Conservation (phyloP, 2,113 vertebrate species). For the Hydrochoerus hydrochaeris region DNA sequence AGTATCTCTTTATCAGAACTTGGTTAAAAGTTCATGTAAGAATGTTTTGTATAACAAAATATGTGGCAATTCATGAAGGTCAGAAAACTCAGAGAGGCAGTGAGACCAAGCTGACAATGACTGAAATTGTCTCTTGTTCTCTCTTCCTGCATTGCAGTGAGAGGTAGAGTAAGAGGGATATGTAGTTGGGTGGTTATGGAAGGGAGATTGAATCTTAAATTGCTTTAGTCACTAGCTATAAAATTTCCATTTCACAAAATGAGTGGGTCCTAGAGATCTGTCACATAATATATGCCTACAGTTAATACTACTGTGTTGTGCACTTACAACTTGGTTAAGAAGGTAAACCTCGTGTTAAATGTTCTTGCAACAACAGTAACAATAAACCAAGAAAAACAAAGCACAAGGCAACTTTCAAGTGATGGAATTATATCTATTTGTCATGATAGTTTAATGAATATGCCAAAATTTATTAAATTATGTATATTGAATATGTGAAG, state of each 20-base stretch:
- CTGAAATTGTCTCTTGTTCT: background rate
- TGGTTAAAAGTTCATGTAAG: background rate
- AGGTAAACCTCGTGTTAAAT: too few relatives aligned
- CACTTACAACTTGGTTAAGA: background rate
- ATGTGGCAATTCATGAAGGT: background rate
- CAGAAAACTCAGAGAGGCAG: background rate
- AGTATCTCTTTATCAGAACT: background rate
- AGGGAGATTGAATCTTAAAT: background rate
- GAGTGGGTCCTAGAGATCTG: background rate
- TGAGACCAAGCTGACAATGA: background rate
- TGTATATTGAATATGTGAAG: too few relatives aligned
- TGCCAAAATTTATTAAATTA: background rate
- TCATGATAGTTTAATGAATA: background rate
- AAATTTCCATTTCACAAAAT: background rate
- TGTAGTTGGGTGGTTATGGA: background rate
- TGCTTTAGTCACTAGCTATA: background rate
- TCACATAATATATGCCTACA: accelerated
- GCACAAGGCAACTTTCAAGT: background rate
- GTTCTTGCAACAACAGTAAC: background rate
- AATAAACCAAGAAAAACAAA: background rate
- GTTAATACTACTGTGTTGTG: background rate
- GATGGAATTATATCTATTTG: background rate
- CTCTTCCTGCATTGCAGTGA: background rate
- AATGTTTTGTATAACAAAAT: background rate
- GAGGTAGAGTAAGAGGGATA: accelerated